Percentiles rank a stretch among this genome's conserved stretches.
These are phyloP conservation scores for Amblyjoppa fuscipennis DNA, from an alignment of 2,888 invertebrate genomes.

Conservation along the genomic window DNA sequence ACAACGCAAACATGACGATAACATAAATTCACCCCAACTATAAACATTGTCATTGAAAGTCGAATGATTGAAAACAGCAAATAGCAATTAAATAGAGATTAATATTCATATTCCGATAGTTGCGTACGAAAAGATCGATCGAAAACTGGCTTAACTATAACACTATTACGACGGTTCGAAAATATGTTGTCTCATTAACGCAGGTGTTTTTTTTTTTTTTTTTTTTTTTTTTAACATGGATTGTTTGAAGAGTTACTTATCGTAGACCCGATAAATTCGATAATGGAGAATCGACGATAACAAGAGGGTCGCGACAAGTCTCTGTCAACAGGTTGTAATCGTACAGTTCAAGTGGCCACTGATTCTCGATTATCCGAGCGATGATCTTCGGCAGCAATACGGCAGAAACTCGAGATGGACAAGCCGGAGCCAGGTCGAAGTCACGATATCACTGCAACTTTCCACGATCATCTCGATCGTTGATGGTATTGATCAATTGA, in stretches of 20 bases:
- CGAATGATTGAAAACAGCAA: no score
- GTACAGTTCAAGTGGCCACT: conserved; percentile 57
- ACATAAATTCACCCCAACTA: no score
- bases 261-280: background rate
- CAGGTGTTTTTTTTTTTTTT: background rate
- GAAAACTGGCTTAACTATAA: background rate
- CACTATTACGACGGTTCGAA: background rate
- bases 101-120: no score
- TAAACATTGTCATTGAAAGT: no score
- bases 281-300: conserved; percentile 32
- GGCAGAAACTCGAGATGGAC: conserved; percentile 28
- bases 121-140: background rate
- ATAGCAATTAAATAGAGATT: no score
- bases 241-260: background rate
- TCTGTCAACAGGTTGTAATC: conserved; percentile 58
- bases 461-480: conserved; percentile 43
- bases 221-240: no score
- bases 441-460: background rate
- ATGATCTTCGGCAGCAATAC: conserved; percentile 38
- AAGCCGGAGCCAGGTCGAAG: background rate
- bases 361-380: conserved; percentile 38
- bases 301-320: conserved; percentile 32
- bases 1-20: no score
- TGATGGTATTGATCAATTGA: conserved; percentile 23
- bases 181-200: background rate